These are phyloP conservation scores for Accipiter cooperii DNA, from an alignment of 2,113 vertebrate species.

Conservation along the genomic window DNA sequence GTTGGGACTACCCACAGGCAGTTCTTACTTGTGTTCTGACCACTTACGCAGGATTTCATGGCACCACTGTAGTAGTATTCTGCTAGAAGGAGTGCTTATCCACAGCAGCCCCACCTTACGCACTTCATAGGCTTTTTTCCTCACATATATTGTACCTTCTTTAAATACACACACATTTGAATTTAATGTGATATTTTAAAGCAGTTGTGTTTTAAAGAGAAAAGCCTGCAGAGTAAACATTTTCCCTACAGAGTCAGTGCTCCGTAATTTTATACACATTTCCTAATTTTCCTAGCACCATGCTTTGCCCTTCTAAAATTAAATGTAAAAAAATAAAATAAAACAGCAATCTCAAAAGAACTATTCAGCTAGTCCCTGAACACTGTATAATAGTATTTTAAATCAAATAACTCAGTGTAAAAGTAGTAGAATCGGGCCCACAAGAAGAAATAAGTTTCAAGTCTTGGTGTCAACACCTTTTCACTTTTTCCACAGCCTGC, in stretches of 20 bases:
- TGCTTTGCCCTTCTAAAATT: constrained; percentile 21
- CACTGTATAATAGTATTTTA: background rate
- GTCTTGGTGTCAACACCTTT: background rate
- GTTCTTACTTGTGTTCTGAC: constrained; percentile 72
- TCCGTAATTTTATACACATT: constrained; percentile 28
- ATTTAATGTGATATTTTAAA: constrained; percentile 52
- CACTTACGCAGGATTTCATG: constrained; percentile 72
- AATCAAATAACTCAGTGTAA: background rate
- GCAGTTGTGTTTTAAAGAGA: constrained; percentile 39
- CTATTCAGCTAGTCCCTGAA: background rate
- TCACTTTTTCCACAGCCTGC: background rate
- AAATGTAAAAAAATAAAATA: background rate
- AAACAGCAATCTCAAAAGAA: background rate
- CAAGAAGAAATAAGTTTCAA: background rate
- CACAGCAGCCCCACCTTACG: constrained; percentile 6
- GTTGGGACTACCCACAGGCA: constrained; percentile 71
- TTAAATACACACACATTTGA: constrained; percentile 32
- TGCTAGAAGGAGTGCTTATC: constrained; percentile 38
- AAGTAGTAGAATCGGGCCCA: background rate
- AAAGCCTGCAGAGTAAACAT: constrained; percentile 60
- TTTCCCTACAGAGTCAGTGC: constrained; percentile 34
- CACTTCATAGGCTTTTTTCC: background rate
- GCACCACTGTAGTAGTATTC: background rate
- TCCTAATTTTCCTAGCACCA: constrained; percentile 43
- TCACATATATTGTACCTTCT: background rate